Base-by-base conservation (phyloP, 2,888 invertebrate genomes). In the Drosophila aldrichi region DNA sequence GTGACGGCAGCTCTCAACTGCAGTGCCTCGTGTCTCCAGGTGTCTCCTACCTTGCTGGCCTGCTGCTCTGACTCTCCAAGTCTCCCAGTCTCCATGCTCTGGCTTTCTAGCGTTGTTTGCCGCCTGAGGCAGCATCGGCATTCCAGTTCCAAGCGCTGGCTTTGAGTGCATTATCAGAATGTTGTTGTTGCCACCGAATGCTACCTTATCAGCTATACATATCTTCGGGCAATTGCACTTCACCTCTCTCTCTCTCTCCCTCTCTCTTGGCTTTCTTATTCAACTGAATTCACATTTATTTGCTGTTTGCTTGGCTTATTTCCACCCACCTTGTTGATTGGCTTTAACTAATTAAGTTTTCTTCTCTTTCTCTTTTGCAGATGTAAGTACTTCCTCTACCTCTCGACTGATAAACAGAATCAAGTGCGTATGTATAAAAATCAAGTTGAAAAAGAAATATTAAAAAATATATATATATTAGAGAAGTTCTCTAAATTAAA, bases 291-390 rank as follows among this genome's bases (percentile, higher is more conserved):
- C 87, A 68, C 70, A 74, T 86, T 83, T 80, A 86, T 83, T 80
- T 73, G 70, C 68, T 74, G 48, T 63, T 78, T 75, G 77, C 55
- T 76, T 80, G 63, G 52, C 59, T 46, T 36, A 54, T 49, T 46
- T 49, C 25, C 34, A 25, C 29, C 36, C 29, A 41, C 32, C 49
- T 68, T 74, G 68, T 75, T 87, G 81, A 74, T 77, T 86, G 89
- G 67, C 65, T 62, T 77, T 87, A 73, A 87, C 84, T 85, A 84
- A 84, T 84, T 87, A 89, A 76, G 81, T 84, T 87, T 76, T 74
- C 56, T 70, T 69, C 79, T 71, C 61, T 67, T 48, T 87, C 68
- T 89, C 79, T 87, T 89, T 85, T 87, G 74, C 84, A 85, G 89
- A 83, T 89, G 84, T 85, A 89, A 85, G 84, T 85, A 66, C 44